phyloP scores from a whole-genome alignment of 2,888 invertebrate genomes.

The Willowsia nigromaculata region DNA sequence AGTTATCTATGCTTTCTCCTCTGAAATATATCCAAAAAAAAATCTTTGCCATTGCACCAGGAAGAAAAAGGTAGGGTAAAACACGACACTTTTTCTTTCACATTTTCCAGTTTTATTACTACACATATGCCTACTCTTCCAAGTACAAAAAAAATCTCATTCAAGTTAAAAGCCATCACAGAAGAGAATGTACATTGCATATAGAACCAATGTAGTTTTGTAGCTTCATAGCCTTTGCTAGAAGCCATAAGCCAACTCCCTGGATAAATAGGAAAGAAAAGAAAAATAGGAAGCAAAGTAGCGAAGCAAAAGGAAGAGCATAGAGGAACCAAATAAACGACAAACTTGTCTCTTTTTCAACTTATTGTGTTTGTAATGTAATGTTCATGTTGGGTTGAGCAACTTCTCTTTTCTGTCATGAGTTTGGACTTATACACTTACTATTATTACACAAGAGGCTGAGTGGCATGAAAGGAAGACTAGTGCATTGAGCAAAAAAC shows the following conservation, averaged over 20 bases:
- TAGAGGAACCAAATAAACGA: slow-evolving; percentile 20
- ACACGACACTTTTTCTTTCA: not conserved
- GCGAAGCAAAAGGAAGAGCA: not conserved
- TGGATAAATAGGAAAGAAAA: slow-evolving; percentile 17
- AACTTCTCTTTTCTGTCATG: slow-evolving; percentile 9
- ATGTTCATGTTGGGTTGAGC: not conserved
- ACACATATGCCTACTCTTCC: not conserved
- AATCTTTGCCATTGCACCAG: not conserved
- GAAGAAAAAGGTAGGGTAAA: not conserved
- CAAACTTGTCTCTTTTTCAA: slow-evolving; percentile 32
- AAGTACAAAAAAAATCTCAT: not conserved
- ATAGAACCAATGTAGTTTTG: not conserved
- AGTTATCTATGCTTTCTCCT: not conserved
- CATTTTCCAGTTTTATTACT: not conserved
- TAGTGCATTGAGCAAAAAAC: not conserved
- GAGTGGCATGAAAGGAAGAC: not conserved
- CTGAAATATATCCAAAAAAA: not conserved
- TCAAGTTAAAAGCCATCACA: not conserved
- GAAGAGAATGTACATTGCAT: too few species aligned
- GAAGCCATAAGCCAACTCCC: slow-evolving; percentile 44
- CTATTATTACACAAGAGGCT: slow-evolving; percentile 26
- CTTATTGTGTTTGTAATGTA: not conserved
- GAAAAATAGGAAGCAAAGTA: not conserved
- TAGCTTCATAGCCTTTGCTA: not conserved
- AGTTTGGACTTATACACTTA: not conserved